Evolutionary conservation across 2,888 invertebrate species (phyloP).

Genomic region (Brachyptera putata): DNA sequence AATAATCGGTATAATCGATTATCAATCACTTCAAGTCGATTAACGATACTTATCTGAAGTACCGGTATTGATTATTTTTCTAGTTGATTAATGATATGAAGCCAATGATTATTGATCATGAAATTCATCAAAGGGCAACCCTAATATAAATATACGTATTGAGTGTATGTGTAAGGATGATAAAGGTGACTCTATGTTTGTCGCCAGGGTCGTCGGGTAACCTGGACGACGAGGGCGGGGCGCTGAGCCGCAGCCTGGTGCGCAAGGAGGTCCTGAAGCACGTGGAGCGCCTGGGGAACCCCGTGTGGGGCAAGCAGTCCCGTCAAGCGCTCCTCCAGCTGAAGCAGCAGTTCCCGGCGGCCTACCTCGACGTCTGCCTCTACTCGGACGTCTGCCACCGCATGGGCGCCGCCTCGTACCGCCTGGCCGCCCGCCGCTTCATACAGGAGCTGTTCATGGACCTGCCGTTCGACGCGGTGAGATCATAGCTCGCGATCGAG

Average conservation of each 20-base stretch:
- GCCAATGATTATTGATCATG: no score
- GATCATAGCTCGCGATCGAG: conserved; percentile 24
- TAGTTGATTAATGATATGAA: no score
- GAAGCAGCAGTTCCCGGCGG: conserved; percentile 51
- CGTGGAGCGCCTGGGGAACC: conserved; percentile 71
- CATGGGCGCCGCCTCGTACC: conserved; percentile 73
- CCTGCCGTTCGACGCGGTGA: conserved; percentile 62
- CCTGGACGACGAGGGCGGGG: conserved; percentile 22
- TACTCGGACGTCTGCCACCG: conserved; percentile 87
- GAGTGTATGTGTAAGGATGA: no score
- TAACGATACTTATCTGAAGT: no score
- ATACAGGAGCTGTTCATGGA: conserved; percentile 92
- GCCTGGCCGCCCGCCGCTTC: conserved; percentile 78
- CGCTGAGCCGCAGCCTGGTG: conserved; percentile 40
- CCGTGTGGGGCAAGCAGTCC: conserved; percentile 72
- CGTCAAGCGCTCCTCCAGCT: conserved; percentile 71
- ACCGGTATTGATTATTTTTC: no score
- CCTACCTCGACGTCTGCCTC: conserved; percentile 69
- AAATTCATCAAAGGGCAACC: no score
- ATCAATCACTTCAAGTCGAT: no score
- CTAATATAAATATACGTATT: no score
- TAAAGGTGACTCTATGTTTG: no score
- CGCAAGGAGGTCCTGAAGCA: conserved; percentile 63
- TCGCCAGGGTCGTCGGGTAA: background rate
- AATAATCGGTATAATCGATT: no score